These are phyloP conservation scores for Corydoras maculifer DNA, from an alignment of 2,113 vertebrate species.

Conservation along the genomic window DNA sequence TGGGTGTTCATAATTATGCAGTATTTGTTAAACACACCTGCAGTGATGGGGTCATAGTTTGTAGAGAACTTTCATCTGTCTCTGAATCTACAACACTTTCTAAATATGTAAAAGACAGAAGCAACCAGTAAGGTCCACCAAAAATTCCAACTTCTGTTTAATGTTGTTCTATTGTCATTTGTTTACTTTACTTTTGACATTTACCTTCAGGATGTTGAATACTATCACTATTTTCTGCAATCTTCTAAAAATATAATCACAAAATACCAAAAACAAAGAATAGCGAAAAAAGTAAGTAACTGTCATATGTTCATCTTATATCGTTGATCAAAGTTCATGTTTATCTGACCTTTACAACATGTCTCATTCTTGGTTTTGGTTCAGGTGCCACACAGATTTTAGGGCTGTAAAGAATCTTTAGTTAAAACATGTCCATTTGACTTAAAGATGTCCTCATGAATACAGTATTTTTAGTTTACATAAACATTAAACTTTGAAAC, in stretches of 20 bases:
- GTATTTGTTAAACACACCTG: slow-evolving; percentile 15
- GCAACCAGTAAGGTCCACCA: no score
- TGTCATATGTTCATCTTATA: no score
- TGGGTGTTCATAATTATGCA: background rate
- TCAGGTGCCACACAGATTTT: background rate
- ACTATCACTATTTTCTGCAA: slow-evolving; percentile 1
- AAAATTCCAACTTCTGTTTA: no score
- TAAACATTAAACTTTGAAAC: no score
- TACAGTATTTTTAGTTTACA: no score
- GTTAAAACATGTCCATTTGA: background rate
- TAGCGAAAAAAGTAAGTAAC: no score
- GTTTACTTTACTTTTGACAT: background rate
- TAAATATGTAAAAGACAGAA: background rate
- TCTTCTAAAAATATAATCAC: slow-evolving; percentile 3
- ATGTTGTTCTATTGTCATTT: background rate
- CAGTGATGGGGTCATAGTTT: slow-evolving; percentile 1
- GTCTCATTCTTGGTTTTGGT: slow-evolving; percentile 29
- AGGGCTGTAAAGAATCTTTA: slow-evolving; percentile 1
- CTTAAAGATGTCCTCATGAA: no score
- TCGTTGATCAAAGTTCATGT: background rate
- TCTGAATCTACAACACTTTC: slow-evolving; percentile 19
- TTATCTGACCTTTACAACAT: slow-evolving; percentile 27
- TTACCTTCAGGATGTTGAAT: no score
- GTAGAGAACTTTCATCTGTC: background rate
- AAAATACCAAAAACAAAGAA: no score